phyloP scores from a whole-genome alignment of 1,140 invertebrate genomes.

The Thalassaphorura encarpata region DNA sequence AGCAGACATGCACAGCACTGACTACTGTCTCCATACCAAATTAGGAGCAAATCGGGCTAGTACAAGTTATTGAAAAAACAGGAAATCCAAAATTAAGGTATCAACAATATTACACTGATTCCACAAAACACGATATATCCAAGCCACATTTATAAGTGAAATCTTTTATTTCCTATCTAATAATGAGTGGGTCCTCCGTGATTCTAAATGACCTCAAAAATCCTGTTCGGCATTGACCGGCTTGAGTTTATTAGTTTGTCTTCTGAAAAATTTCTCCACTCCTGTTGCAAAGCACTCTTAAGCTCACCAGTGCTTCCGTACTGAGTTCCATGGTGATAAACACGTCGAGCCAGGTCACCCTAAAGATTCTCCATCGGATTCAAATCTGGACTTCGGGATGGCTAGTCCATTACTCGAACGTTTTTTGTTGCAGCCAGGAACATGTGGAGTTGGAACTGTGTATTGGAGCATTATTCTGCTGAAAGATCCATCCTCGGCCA shows the following conservation, averaged over 20 bases:
- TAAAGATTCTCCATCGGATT: constrained; percentile 2
- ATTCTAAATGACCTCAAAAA: not conserved
- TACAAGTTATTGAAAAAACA: too few relatives aligned
- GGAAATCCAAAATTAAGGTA: too few relatives aligned
- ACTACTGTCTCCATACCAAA: too few relatives aligned
- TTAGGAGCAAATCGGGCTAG: too few relatives aligned
- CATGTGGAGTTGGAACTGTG: not conserved
- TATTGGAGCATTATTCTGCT: constrained; percentile 7
- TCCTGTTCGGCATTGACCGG: not conserved
- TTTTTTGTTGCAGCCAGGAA: not conserved
- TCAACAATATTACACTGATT: too few relatives aligned
- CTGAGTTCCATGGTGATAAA: not conserved
- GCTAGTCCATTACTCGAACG: not conserved
- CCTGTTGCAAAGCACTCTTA: not conserved
- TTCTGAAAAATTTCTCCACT: not conserved
- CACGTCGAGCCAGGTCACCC: not conserved
- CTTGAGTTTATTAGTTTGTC: not conserved
- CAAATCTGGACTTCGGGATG: not conserved
- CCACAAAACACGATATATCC: too few relatives aligned
- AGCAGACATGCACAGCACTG: too few relatives aligned
- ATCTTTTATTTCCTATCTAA: too few relatives aligned
- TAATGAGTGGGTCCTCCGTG: not conserved
- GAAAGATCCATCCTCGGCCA: constrained; percentile 7
- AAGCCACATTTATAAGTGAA: too few relatives aligned
- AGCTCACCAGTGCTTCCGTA: not conserved